Conservation (phyloP, 2,888 invertebrate genomes). For the Pristionchus maxplancki region DNA sequence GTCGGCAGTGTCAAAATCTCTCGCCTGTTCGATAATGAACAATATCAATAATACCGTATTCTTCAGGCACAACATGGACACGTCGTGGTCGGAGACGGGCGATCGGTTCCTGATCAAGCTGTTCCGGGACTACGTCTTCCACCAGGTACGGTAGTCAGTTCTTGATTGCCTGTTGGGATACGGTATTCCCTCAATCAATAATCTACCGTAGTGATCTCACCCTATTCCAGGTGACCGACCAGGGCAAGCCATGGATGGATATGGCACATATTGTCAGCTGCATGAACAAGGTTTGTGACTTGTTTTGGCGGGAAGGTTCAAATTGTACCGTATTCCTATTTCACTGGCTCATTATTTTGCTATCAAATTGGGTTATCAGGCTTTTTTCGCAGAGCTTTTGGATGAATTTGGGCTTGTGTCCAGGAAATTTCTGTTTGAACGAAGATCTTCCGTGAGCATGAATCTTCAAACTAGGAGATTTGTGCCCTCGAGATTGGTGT, state of each 20-base stretch:
- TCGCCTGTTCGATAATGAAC: too few species aligned
- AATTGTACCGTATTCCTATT: too few species aligned
- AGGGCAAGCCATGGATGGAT: slow-evolving; percentile 95
- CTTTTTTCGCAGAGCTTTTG: not conserved
- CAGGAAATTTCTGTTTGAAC: too few species aligned
- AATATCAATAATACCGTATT: slow-evolving; percentile 40
- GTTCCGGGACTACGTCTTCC: slow-evolving; percentile 97
- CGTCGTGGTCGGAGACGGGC: slow-evolving; percentile 97
- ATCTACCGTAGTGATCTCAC: not conserved
- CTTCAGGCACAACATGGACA: slow-evolving; percentile 89
- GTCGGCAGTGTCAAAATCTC: too few species aligned
- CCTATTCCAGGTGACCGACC: slow-evolving; percentile 87
- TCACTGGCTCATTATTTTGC: too few species aligned
- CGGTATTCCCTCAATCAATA: not conserved
- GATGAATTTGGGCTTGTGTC: not conserved
- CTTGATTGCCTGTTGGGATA: not conserved
- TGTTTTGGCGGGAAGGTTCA: not conserved
- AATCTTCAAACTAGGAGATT: too few species aligned
- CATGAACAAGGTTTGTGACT: slow-evolving; percentile 86
- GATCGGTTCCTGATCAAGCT: slow-evolving; percentile 98
- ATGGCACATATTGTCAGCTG: slow-evolving; percentile 94
- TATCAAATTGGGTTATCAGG: too few species aligned
- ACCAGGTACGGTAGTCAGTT: slow-evolving; percentile 82
- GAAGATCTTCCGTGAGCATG: too few species aligned
- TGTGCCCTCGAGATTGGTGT: not conserved